Evolutionary conservation across 2,113 vertebrate species (phyloP).

Genomic region (Tichodroma muraria): DNA sequence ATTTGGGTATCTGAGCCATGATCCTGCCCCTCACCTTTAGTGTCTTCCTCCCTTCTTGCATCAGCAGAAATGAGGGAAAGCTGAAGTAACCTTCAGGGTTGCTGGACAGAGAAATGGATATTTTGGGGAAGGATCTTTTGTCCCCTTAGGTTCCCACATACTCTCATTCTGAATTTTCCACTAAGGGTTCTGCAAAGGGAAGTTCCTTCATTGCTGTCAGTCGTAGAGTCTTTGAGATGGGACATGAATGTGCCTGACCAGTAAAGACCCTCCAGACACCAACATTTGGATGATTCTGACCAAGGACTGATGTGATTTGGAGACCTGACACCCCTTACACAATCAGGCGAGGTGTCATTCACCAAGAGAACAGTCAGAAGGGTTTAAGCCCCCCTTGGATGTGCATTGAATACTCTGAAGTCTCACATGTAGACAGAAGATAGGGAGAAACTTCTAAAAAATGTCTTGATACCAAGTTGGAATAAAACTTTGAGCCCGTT

Average conservation of each 20-base stretch:
- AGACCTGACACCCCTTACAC: fast-evolving
- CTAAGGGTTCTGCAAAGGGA: background rate
- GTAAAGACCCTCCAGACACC: background rate
- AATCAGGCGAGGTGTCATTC: background rate
- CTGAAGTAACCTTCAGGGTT: background rate
- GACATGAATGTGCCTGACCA: background rate
- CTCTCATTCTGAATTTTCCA: background rate
- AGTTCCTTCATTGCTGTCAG: background rate
- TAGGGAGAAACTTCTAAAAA: background rate
- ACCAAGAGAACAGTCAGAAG: background rate
- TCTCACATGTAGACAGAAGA: background rate
- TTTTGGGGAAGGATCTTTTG: background rate
- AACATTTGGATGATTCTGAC: background rate
- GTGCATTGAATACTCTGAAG: background rate
- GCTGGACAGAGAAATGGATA: background rate
- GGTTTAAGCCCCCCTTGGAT: background rate
- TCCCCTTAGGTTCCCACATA: background rate
- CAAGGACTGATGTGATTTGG: background rate
- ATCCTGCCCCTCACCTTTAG: background rate
- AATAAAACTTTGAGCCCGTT: background rate
- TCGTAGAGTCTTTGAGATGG: background rate
- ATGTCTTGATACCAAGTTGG: background rate
- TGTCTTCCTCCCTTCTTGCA: background rate
- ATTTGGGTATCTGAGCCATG: background rate
- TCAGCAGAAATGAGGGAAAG: background rate